Evolutionary conservation across 37 sponge, comb jelly and placozoan species (phyloP), one percentile per base, ranked within the genome.

Genomic region (Diacarnus erythraeanus): DNA sequence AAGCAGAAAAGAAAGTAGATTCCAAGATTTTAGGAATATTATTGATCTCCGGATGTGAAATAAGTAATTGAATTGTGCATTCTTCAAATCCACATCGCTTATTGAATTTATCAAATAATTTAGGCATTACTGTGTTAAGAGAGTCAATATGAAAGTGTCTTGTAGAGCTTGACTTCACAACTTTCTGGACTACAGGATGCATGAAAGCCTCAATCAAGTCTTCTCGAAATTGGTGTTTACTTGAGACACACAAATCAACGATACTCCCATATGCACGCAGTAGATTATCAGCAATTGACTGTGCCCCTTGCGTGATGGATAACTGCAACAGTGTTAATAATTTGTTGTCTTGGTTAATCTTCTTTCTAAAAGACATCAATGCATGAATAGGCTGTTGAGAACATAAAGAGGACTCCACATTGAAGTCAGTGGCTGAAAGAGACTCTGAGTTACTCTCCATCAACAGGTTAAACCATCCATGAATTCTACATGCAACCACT

Each of bases 401-500:
- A 67, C 6, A 27, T 27, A 3, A 36, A 36, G 42, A 71, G 17
- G 42, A 40, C 15, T 67, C 15, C 3, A 36, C 37, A 29, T 67
- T 67, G 20, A 36, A 5, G 42, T 71, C 57, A 40, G 47, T 72
- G 30, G 37, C 22, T 8, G 5, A 3, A 3, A 56, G 18, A 27
- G 58, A 22, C 15, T 12, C 31, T 34, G 57, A 31, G 37, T 63
- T 33, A 26, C 3, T 66, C 12, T 36, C 41, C 83, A 74, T 74
- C 66, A 65, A 25, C 4, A 35, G 54, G 25, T 34, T 27, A 34
- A 64, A 74, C 83, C 64, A 74, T 36, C 66, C 75, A 64, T 5
- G 26, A 37, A n/a, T 39, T 23, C 38, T 34, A 26, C 42, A 66
- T 65, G 65, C 36, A 6, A 6, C 34, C 1, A 35, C 9, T 30